Evolutionary conservation across 1,140 invertebrate species (phyloP), one percentile per base, ranked within the genome.

Genomic region (Cydia pomonella): DNA sequence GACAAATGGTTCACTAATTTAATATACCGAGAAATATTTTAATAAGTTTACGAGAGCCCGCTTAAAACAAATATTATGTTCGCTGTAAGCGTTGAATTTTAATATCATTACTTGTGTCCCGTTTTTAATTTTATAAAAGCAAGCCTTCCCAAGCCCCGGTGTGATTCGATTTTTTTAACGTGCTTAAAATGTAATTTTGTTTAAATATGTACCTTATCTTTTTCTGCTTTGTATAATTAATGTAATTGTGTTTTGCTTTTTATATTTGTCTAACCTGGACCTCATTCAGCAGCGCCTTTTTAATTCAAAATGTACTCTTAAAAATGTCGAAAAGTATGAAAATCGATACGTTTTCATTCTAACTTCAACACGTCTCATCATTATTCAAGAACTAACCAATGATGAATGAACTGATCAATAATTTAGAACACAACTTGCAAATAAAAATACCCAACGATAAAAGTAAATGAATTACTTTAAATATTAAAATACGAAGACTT

Each of bases 61-160:
- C 83, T 88, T 87, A 87, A 92, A 92, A 86, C 87, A 92, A 92
- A 92, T 90, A 90, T 90, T 92, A 87, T 87, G 90, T 90, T 86
- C 82, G 83, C 82, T 79, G 84, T 87, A 85, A 85, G 82, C 85
- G 87, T 82, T 84, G 87, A 89, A 92, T 92, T 90, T 92, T 90
- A 92, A 92, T 92, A 89, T 89, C 84, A 90, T 91, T 92, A 90
- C 87, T 86, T 86, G 79, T 81, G 80, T 63, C 79, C 82, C 82
- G 83, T 88, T 92, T 90, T 92, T 92, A 91, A 92, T 91, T 91
- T 89, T 87, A 87, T 92, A 87, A 92, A 90, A 87, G 86, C 84
- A 84, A 78, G 75, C 77, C 73, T 80, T 82, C 87, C 84, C 84
- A 85, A 87, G 86, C 80, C 77, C 18, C 33, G 13, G 33, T 41